Conservation (phyloP, 2,113 vertebrate genomes). For the Platanista minor region DNA sequence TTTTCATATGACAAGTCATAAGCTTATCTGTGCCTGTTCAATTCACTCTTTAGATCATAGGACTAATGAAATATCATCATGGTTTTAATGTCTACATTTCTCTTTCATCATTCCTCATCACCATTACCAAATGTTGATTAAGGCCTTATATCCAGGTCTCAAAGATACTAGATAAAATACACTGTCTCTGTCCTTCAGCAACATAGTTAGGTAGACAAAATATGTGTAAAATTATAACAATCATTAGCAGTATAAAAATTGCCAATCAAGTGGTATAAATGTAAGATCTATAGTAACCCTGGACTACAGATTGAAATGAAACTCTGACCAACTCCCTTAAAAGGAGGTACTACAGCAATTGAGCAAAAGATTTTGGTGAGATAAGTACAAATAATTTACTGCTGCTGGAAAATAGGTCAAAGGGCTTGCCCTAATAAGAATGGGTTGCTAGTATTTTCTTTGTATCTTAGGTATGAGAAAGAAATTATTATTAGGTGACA, state of each 20-base stretch:
- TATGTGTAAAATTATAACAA: neutral
- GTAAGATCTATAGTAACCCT: neutral
- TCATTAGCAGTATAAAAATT: neutral
- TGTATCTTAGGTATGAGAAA: neutral
- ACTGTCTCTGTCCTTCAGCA: neutral
- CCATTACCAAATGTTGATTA: neutral
- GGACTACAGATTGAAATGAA: neutral
- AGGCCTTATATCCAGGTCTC: neutral
- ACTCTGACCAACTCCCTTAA: neutral
- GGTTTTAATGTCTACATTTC: conserved; percentile 4
- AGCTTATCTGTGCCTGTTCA: neutral
- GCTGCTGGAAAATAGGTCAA: neutral
- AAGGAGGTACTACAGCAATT: neutral
- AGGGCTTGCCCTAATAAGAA: neutral
- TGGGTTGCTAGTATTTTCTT: neutral
- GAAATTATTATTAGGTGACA: neutral
- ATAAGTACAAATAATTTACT: neutral
- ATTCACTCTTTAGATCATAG: neutral
- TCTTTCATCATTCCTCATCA: neutral
- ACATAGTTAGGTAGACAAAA: neutral
- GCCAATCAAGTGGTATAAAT: neutral
- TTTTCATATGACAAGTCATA: neutral
- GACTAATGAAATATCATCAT: neutral
- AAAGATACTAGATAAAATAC: neutral
- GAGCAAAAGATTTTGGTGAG: neutral